Base-by-base conservation (phyloP, 2,113 vertebrate species). In the Galeopterus variegatus region DNA sequence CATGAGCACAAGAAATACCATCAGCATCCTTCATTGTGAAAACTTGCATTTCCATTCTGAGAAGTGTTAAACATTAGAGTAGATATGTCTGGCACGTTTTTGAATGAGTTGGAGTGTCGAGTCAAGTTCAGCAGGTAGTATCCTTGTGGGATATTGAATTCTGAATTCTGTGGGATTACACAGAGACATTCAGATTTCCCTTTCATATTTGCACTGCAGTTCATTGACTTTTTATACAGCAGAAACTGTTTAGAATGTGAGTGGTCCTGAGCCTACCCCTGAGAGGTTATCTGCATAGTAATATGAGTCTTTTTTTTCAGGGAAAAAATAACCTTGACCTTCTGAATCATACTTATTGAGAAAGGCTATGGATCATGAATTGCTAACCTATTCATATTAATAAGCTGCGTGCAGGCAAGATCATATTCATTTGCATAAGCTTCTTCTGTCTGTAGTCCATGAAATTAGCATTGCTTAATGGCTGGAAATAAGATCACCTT, bases 401-500 rank as follows among this genome's bases (percentile, higher is more conserved):
- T 96, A 94, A 96, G 82, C 54, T 58, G 6, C 95, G 50, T 91
- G 90, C 76, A 14, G 21, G 77, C 72, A 97, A 95, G 96, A 94
- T 94, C 85, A 91, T 88, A 48, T 50, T 97, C 88, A 92, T 97
- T 97, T 97, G 82, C 95, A 97, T 97, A 94, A 96, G 95, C 92
- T 92, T 15, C 87, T 97, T 93, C 89, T 97, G 45, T 97, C 94
- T 91, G 62, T 91, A 83, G 88, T 31, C 95, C 96, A 97, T 97
- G 97, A 98, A 98, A 98, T 98, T 96, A 97, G 93, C 89, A 96
- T 95, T 96, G 95, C 79, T 95, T 96, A 97, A 97, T 96, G 95
- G 69, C 94, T 94, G 94, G 94, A 97, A 97, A 97, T 91, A 95
- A 56, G 92, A 94, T 95, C 88, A 95, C 85, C 93, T 96, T 97